These are phyloP conservation scores for Girardinichthys multiradiatus DNA, from an alignment of 2,113 vertebrate species.

Conservation along the genomic window DNA sequence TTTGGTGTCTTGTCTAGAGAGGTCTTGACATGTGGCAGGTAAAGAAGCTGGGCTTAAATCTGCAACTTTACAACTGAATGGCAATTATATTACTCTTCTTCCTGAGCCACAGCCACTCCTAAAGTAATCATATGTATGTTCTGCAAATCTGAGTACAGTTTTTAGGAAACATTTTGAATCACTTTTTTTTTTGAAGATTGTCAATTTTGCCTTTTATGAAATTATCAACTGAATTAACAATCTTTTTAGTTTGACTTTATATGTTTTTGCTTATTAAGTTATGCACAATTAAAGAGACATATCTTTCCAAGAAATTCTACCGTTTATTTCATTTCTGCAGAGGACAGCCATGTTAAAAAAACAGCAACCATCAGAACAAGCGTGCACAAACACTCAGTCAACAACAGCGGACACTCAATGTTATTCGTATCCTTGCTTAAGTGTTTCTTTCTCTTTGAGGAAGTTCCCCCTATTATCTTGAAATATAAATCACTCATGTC, in stretches of 20 bases:
- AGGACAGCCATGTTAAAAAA: neutral
- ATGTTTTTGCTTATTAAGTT: neutral
- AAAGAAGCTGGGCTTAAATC: neutral
- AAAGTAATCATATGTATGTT: too few species aligned
- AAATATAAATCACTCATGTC: slow-evolving; percentile 64
- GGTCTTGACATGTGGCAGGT: neutral
- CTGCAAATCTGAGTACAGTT: neutral
- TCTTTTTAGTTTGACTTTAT: neutral
- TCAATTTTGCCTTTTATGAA: neutral
- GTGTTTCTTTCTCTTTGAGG: slow-evolving; percentile 48
- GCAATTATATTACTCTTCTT: neutral
- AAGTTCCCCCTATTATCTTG: slow-evolving; percentile 60
- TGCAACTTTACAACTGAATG: neutral
- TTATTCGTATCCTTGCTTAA: slow-evolving; percentile 53
- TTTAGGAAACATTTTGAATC: neutral
- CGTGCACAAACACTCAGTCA: slow-evolving; percentile 26
- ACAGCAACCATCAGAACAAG: slow-evolving; percentile 11
- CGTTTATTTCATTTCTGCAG: neutral
- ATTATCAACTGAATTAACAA: neutral
- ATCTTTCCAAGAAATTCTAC: slow-evolving; percentile 15
- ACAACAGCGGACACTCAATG: slow-evolving; percentile 14
- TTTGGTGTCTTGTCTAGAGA: neutral
- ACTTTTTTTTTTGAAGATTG: neutral
- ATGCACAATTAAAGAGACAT: neutral
- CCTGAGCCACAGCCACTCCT: neutral